Base-by-base conservation (phyloP, 2,797 vertebrate genomes). In the Rhinogobio ventralis region DNA sequence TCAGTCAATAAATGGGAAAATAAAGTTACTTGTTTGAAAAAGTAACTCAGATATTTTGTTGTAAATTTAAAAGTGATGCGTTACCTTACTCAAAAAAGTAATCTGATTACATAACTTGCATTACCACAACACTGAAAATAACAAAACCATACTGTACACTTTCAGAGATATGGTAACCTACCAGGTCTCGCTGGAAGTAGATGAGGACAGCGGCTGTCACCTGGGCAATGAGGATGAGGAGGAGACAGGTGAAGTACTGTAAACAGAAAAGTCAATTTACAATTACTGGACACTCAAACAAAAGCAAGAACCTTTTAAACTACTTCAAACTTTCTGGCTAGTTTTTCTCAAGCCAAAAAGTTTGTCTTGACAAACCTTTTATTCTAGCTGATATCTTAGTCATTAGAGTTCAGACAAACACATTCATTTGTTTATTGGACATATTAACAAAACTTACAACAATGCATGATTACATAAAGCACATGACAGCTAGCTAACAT, bases 221-320 rank as follows among this genome's bases (percentile, higher is more conserved):
- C 90, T 99, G 98, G 81, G 94, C 92, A 19, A 98, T 91, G 79
- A 99, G 96, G 91, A 99, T 97, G 91, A 98, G 87, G 91, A 99
- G 93, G 77, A 99, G 95, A 91, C 96, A 97, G 81, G 95, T 95
- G 87, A 98, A 98, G 87, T 98, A 99, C 98, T 99, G 91, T 60
- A 85, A 80, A 49, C 13, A 2, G 25, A 53, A 86, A 55, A 53
- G 7, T 78, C 66, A 30, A 25, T 7, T 66, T 2, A 49, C n/a
- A 55, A 60, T 84, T 57, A 71, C 23, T 62, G 36, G 25, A 79
- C 39, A 57, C 10, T 30, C 30, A 68, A 36, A 53, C n/a, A 69
- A 81, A 49, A 57, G 69, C 1, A 11, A 78, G 23, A 78, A 39
- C 49, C 4, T 51, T 28, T 62, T 25, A 62, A 62, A 57, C 20